Evolutionary conservation across 2,888 invertebrate genomes (phyloP), one percentile per base, ranked within the genome.

Genomic region (Microchrysa polita): DNA sequence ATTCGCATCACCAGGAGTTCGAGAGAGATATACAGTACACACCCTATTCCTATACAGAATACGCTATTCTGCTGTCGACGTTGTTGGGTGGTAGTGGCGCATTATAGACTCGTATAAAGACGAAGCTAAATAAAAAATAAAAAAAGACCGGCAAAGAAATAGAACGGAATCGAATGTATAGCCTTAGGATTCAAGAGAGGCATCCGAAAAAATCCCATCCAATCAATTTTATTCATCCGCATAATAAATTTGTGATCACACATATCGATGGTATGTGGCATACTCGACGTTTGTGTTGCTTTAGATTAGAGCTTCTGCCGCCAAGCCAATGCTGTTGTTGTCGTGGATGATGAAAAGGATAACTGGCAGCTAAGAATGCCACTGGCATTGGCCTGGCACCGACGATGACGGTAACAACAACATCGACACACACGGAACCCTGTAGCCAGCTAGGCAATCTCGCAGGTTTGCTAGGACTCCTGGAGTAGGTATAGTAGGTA

Each of bases 161-260:
- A 34, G 27, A 34, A 34, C 27, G 27, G 27, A 34, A 34, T 34
- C 27, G 27, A 34, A 34, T 34, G 27, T n/a, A 10, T 48, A 48
- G 48, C 48, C 48, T 12, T 48, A 48, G 48, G 48, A 48, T 48
- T 20, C 18, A 14, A n/a, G 10, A 55, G 10, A 55, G 2, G 16
- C 55, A 20, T 23, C 14, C 52, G 34, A 63, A 52, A 61, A 63
- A 73, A 73, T 60, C 61, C 61, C 48, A 60, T 14, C 72, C 72
- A 73, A 73, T 73, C 72, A 73, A 73, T 73, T 73, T 52, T 40
- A 63, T 63, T 73, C 72, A 73, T 73, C 72, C 72, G 72, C 63
- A 63, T 73, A 73, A 73, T 63, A 73, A 73, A 73, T 73, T 73
- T 63, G 34, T 52, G 27, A 63, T 73, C 52, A 63, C 52, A 63